Base-by-base conservation (phyloP, 2,113 vertebrate genomes). In the Heptranchias perlo region DNA sequence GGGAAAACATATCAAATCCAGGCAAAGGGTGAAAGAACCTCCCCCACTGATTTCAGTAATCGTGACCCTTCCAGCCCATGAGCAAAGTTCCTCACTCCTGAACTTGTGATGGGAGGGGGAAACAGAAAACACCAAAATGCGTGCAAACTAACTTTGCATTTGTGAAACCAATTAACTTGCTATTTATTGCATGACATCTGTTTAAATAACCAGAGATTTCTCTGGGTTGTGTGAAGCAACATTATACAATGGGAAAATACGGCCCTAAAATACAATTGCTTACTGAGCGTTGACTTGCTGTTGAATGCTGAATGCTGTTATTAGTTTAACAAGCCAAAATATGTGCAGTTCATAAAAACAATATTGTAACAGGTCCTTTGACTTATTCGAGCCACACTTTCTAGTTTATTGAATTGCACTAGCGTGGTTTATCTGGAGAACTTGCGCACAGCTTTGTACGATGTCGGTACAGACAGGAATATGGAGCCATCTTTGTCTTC, bases 381-480 rank as follows among this genome's bases (percentile, higher is more conserved):
- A 39, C 54, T 64, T 35, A 58, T 91, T 23, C 1, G 13, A 73
- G 47, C 25, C 44, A 69, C 64, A 67, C 18, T 28, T 64, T 64
- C 61, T 94, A 10, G 16, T 62, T 94, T 94, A 35, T 5, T 39
- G 35, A 39, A 21, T n/a, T n/a, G n/a, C n/a, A n/a, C n/a, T n/a
- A n/a, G n/a, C n/a, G 58, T 39, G 35, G n/a, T 58, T 67, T 97
- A 98, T 96, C 96, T 96, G 69, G 97, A 98, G 97, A 98, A 97
- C 96, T 97, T 97, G 4, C 97, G 96, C 94, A 97, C 58, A 69
- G 94, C 94, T 96, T 96, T 96, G 96, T 96, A 97, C 0, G 97
- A 96, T 3, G 97, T 96, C 1, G 97, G 96, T 4, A 11, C 69
- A 0, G 97, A 95, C 21, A 97, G 97, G 11, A 97, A 96, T 0